Percentiles rank a stretch among this genome's conserved stretches.
phyloP scores from a whole-genome alignment of 2,888 invertebrate genomes.

The Mystacides longicornis region DNA sequence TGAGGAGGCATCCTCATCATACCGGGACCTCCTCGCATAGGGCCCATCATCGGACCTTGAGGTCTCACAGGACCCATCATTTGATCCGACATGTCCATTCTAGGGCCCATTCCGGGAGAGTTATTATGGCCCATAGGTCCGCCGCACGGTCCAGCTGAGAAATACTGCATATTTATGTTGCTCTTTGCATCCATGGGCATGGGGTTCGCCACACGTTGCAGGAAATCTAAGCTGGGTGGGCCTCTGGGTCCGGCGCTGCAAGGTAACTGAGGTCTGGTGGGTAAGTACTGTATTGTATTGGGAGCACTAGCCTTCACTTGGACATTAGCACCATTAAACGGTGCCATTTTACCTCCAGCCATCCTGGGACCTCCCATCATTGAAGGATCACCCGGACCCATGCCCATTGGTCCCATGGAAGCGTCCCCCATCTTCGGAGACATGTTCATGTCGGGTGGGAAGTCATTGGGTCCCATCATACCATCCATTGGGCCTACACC shows the following conservation, averaged over 20 bases:
- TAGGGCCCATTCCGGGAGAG: slow-evolving; percentile 25
- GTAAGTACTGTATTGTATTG: slow-evolving; percentile 96
- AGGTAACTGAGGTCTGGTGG: slow-evolving; percentile 83
- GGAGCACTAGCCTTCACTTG: slow-evolving; percentile 95
- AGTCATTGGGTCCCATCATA: slow-evolving; percentile 48
- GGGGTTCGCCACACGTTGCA: slow-evolving; percentile 83
- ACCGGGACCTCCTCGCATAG: slow-evolving; percentile 39
- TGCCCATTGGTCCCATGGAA: slow-evolving; percentile 48
- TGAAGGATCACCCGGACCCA: slow-evolving; percentile 47
- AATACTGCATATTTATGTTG: slow-evolving; percentile 59
- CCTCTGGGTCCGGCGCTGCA: slow-evolving; percentile 64
- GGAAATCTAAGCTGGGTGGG: slow-evolving; percentile 82
- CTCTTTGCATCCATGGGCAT: slow-evolving; percentile 58
- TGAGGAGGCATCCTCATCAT: slow-evolving; percentile 44
- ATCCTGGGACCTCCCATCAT: slow-evolving; percentile 65
- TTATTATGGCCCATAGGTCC: slow-evolving; percentile 38
- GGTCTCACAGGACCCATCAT: slow-evolving; percentile 38
- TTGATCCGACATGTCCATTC: slow-evolving; percentile 42
- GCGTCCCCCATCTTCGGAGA: slow-evolving; percentile 60
- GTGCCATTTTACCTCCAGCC: slow-evolving; percentile 50
- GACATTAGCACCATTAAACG: slow-evolving; percentile 63
- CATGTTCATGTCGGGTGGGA: slow-evolving; percentile 49
- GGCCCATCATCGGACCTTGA: slow-evolving; percentile 45
- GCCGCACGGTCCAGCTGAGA: slow-evolving; percentile 53
- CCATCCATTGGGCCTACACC: slow-evolving; percentile 46